Percentiles rank a stretch among this genome's conserved stretches.
These are phyloP conservation scores for Glareola pratincola DNA, from an alignment of 2,113 vertebrate genomes.

Conservation along the genomic window DNA sequence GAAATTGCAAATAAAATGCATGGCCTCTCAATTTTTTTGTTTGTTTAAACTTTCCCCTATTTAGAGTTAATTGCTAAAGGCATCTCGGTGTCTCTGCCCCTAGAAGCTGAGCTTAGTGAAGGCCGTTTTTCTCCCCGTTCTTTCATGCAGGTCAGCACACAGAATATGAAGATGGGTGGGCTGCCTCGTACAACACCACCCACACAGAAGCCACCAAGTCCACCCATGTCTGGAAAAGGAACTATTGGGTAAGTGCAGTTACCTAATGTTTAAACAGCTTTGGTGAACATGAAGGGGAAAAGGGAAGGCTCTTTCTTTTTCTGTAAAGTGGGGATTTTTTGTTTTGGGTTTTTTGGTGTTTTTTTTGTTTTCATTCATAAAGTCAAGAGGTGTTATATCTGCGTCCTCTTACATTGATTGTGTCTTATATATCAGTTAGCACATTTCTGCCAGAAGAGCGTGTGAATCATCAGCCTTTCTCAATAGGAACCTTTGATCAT, in stretches of 20 bases:
- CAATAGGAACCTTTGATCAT: background rate
- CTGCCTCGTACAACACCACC: conserved; percentile 95
- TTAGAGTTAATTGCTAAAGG: conserved; percentile 36
- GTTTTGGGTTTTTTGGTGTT: background rate
- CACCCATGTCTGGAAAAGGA: conserved; percentile 93
- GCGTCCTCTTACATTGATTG: background rate
- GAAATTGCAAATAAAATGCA: conserved; percentile 70
- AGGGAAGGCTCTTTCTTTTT: background rate
- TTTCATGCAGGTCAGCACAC: conserved; percentile 88
- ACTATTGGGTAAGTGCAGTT: conserved; percentile 91
- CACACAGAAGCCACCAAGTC: conserved; percentile 97
- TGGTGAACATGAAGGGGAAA: background rate
- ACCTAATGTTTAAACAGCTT: background rate
- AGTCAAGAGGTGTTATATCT: background rate
- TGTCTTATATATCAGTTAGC: background rate
- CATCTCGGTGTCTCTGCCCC: background rate
- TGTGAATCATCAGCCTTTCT: background rate
- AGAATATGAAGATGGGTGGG: conserved; percentile 97
- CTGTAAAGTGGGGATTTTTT: background rate
- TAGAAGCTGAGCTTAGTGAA: conserved; percentile 49
- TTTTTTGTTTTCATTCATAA: background rate
- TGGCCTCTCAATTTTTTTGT: conserved; percentile 64
- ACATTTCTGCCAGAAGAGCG: background rate
- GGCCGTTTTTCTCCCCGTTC: conserved; percentile 25
- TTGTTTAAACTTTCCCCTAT: conserved; percentile 53